Percentiles rank a stretch among this genome's conserved stretches.
phyloP scores from a whole-genome alignment of 2,113 vertebrate species.

The Castor canadensis region DNA sequence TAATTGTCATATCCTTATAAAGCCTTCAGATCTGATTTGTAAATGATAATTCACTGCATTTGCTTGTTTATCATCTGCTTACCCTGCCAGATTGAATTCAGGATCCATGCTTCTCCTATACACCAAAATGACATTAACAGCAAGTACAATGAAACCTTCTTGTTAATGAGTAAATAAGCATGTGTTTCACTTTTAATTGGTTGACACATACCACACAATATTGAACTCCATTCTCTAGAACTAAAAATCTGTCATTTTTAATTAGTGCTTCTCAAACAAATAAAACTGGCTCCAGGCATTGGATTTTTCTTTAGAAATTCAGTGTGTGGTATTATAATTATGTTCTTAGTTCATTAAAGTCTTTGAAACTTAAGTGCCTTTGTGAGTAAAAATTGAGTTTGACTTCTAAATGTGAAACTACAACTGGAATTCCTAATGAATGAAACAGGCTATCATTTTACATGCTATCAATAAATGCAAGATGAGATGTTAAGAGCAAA shows the following conservation, averaged over 20 bases:
- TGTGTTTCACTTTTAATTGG: slow-evolving; percentile 22
- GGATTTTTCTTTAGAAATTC: not conserved
- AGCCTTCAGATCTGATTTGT: not conserved
- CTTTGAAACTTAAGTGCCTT: slow-evolving; percentile 33
- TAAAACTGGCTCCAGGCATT: not conserved
- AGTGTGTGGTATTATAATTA: not conserved
- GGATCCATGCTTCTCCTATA: not conserved
- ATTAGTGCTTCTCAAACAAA: not conserved
- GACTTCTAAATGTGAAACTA: slow-evolving; percentile 14
- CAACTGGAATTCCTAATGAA: not conserved
- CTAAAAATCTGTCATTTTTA: not conserved
- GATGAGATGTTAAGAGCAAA: not conserved
- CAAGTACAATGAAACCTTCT: not conserved
- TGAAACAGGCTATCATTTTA: slow-evolving; percentile 15
- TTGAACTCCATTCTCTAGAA: not conserved
- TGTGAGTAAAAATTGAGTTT: not conserved
- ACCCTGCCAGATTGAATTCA: not conserved
- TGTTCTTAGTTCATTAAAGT: not conserved
- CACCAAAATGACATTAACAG: not conserved
- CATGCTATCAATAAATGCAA: not conserved
- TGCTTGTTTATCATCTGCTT: not conserved
- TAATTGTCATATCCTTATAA: not conserved
- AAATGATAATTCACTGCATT: not conserved
- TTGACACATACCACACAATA: not conserved
- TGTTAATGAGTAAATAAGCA: not conserved